Evolutionary conservation across 2,113 vertebrate species (phyloP).

Genomic region (Protobothrops flavoviridis): DNA sequence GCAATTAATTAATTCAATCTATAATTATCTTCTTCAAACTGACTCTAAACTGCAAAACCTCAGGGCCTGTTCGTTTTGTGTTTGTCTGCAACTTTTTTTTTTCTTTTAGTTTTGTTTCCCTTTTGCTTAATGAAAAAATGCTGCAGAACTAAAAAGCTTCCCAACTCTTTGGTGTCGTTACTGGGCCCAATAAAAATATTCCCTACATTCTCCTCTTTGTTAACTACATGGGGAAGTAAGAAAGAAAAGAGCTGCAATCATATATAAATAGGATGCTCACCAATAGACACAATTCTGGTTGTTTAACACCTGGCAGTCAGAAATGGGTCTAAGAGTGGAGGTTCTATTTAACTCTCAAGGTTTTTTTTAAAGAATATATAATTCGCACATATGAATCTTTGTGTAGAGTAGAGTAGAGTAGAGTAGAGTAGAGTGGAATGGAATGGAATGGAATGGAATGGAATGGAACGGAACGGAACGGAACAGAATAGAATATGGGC

Average conservation of each 20-base stretch:
- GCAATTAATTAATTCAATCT: background rate
- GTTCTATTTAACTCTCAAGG: background rate
- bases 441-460: too few relatives aligned
- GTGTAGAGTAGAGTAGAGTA: fast-evolving
- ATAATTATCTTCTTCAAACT: background rate
- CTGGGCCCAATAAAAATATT: background rate
- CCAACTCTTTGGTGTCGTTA: background rate
- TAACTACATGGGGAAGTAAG: background rate
- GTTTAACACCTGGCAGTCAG: background rate
- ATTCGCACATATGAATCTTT: background rate
- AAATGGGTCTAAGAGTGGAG: background rate
- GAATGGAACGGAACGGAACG: too few relatives aligned
- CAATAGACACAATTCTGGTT: background rate
- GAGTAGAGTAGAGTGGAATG: fast-evolving
- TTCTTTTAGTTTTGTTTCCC: background rate
- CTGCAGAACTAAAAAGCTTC: background rate
- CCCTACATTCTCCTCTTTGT: background rate
- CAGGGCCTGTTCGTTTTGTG: background rate
- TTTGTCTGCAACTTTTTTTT: background rate
- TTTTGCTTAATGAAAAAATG: background rate
- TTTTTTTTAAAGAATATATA: background rate
- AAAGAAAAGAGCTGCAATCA: background rate
- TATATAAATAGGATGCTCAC: background rate
- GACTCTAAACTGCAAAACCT: background rate
- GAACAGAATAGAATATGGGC: too few relatives aligned